Evolutionary conservation across 2,113 vertebrate genomes (phyloP).

Genomic region (Onychorhynchus coronatus): DNA sequence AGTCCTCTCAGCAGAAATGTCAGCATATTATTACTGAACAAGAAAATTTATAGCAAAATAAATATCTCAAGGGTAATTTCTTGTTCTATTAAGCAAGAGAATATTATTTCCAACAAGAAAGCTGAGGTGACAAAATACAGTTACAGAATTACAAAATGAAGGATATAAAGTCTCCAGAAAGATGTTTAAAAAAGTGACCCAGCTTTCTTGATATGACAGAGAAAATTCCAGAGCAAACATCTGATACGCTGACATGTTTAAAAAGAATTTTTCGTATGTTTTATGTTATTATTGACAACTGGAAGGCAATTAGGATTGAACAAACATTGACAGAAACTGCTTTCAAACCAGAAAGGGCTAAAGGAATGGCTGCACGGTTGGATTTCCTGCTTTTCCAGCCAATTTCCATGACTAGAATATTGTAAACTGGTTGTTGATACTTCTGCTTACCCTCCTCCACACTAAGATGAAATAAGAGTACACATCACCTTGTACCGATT

Average conservation of each 20-base stretch:
- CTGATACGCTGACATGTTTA: neutral
- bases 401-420: neutral
- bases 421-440: neutral
- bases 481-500: neutral
- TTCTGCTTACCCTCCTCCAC: neutral
- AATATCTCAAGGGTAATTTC: slow-evolving; percentile 46
- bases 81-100: slow-evolving; percentile 30
- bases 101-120: slow-evolving; percentile 11
- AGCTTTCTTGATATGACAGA: neutral
- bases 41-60: slow-evolving; percentile 53
- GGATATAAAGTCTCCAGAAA: neutral
- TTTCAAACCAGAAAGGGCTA: neutral
- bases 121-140: slow-evolving; percentile 7
- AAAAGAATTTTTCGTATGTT: accelerated
- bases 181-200: neutral
- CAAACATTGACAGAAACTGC: accelerated
- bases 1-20: slow-evolving; percentile 48
- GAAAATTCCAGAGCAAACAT: neutral
- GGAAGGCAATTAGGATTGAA: neutral
- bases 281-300: neutral
- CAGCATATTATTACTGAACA: slow-evolving; percentile 46
- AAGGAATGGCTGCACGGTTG: accelerated
- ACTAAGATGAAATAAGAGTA: neutral
- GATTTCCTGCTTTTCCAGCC: neutral
- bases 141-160: neutral